Conservation (phyloP, 1,140 invertebrate genomes). For the Xylocopa sonorina region DNA sequence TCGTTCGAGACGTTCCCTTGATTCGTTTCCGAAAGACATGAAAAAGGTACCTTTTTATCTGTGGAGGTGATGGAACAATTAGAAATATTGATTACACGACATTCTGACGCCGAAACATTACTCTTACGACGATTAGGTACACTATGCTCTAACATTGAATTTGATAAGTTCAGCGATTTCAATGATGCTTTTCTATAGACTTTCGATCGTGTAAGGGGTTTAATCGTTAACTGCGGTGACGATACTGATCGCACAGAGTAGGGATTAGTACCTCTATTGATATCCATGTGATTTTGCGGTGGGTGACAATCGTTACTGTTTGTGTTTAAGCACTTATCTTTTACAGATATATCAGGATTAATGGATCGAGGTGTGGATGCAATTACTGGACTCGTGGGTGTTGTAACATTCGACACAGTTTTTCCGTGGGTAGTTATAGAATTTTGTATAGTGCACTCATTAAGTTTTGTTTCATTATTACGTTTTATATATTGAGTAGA, state of each 20-base stretch:
- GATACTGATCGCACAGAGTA: conserved; percentile 68
- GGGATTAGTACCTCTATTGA: conserved; percentile 28
- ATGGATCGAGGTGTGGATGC: conserved; percentile 27
- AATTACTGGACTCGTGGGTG: conserved; percentile 19
- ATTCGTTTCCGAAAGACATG: conserved; percentile 15
- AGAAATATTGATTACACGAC: conserved; percentile 65
- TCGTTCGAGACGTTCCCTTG: conserved; percentile 33
- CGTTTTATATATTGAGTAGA: conserved; percentile 42
- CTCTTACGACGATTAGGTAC: conserved; percentile 22
- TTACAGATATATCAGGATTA: conserved; percentile 22
- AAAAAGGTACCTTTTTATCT: conserved; percentile 28
- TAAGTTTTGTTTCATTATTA: conserved; percentile 50
- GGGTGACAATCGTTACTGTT: conserved; percentile 20
- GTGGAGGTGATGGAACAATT: conserved; percentile 41
- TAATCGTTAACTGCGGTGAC: conserved; percentile 72
- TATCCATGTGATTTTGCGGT: conserved; percentile 22
- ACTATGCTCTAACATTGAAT: conserved; percentile 17
- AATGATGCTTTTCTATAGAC: conserved; percentile 78
- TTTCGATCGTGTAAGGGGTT: conserved; percentile 71
- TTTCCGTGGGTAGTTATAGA: conserved; percentile 32
- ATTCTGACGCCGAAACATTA: conserved; percentile 29
- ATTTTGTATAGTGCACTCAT: conserved; percentile 41
- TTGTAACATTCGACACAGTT: conserved; percentile 5
- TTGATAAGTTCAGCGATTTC: conserved; percentile 58
- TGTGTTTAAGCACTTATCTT: conserved; percentile 25